Conservation (phyloP, 2,888 invertebrate species). For the Aquatica leii region DNA sequence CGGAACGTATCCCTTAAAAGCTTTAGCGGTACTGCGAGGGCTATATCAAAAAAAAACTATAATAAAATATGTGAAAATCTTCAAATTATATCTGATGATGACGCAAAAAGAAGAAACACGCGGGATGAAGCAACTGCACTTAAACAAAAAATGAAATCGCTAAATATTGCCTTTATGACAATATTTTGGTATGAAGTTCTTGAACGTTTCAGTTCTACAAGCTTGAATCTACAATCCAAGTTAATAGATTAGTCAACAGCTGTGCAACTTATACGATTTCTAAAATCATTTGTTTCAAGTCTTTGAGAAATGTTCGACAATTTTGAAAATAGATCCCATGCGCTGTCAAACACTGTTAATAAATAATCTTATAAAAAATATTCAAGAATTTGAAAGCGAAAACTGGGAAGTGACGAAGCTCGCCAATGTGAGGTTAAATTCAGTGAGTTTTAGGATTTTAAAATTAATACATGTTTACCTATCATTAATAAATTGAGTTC, state of each 20-base stretch:
- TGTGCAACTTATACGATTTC: not conserved
- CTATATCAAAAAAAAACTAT: no score
- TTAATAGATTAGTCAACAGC: not conserved
- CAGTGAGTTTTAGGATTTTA: not conserved
- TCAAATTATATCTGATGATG: not conserved
- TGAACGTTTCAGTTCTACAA: not conserved
- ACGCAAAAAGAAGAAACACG: not conserved
- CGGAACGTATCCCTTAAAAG: no score
- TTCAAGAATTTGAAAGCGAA: not conserved
- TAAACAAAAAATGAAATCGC: not conserved
- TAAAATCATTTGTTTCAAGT: not conserved
- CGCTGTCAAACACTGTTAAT: no score
- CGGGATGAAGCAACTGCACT: not conserved
- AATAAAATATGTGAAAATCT: not conserved
- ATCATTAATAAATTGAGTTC: no score
- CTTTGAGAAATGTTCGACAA: no score
- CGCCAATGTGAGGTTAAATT: not conserved
- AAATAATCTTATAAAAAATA: no score
- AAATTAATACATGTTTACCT: not conserved
- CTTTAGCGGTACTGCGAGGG: no score
- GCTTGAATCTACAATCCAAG: not conserved
- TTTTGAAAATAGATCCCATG: no score
- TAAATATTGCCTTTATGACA: not conserved
- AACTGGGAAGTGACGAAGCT: not conserved
- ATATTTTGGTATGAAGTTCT: not conserved